Base-by-base conservation (phyloP, 2,888 invertebrate genomes). In the Patella pellucida region DNA sequence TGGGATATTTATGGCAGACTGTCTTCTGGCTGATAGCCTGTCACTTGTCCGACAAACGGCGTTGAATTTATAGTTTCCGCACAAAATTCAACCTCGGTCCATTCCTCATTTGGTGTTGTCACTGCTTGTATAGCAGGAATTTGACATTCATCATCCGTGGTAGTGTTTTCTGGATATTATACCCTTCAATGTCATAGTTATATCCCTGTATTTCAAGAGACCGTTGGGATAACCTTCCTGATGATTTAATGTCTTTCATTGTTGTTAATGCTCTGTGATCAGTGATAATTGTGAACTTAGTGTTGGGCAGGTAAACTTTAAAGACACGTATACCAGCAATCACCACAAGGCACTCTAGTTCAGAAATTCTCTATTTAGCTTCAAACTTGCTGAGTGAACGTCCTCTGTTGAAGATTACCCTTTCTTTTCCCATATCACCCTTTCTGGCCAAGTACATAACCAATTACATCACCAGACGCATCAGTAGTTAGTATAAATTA, bases 401-500 rank as follows among this genome's bases (percentile, higher is more conserved):
- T 15, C 54, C 54, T 15, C 54, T 3, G 54, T 52, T 2, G 16
- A 2, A 16, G 16, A 52, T 52, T 12, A 52, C 54, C 12, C 16
- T 12, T 52, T 52, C 54, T 52, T 52, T 52, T 15, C 16, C 16
- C 14, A 15, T 16, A 16, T 12, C 16, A 15, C 3, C 12, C 16
- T 27, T 23, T 50, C n/a, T 79, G 74, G 31, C 74, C 67, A n/a
- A 77, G 23, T 15, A 75, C 68, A 52, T 76, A 74, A 9, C 79
- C 78, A 23, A 78, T 69, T 27, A 52, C 69, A 74, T 7, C 19
- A 16, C 56, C 69, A 19, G 72, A 70, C 3, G 76, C 74, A 68
- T 77, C 81, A 5, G 78, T 77, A 27, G 75, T 74, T 4, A 83
- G 41, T 1, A 68, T 76, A 52, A 79, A 78, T n/a, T 75, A 52